Evolutionary conservation across 2,888 invertebrate species (phyloP).

Genomic region (Acanthopleura granulata): DNA sequence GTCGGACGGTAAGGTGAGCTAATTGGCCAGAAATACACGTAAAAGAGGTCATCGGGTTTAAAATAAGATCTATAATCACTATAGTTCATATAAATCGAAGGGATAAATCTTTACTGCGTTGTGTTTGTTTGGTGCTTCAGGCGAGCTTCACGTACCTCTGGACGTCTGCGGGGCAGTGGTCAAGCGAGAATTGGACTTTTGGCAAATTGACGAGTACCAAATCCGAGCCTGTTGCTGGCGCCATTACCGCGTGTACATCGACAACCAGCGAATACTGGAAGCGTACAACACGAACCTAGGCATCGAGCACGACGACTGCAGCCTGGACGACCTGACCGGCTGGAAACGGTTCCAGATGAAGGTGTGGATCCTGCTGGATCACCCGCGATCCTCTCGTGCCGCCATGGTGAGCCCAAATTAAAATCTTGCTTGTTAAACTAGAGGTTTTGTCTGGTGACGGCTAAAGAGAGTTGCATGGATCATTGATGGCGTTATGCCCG

Average conservation of each 20-base stretch:
- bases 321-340: constrained; percentile 49
- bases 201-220: constrained; percentile 65
- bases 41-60: no score
- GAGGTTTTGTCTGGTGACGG: no score
- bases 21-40: no score
- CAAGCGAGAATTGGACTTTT: constrained; percentile 66
- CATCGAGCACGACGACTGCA: constrained; percentile 56
- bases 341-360: constrained; percentile 60
- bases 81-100: no score
- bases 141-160: constrained; percentile 67
- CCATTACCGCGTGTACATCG: constrained; percentile 63
- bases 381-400: constrained; percentile 62
- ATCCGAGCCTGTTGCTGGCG: constrained; percentile 68
- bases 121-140: constrained; percentile 33
- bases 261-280: constrained; percentile 63
- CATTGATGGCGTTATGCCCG: no score
- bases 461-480: no score
- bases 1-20: no score
- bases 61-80: no score
- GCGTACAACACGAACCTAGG: constrained; percentile 61
- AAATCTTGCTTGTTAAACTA: no score
- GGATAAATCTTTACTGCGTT: no score
- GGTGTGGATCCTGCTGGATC: constrained; percentile 66
- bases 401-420: constrained; percentile 59
- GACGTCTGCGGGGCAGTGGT: constrained; percentile 69